Evolutionary conservation across 2,113 vertebrate species (phyloP), one percentile per base, ranked within the genome.

Genomic region (Gracilinanus agilis): DNA sequence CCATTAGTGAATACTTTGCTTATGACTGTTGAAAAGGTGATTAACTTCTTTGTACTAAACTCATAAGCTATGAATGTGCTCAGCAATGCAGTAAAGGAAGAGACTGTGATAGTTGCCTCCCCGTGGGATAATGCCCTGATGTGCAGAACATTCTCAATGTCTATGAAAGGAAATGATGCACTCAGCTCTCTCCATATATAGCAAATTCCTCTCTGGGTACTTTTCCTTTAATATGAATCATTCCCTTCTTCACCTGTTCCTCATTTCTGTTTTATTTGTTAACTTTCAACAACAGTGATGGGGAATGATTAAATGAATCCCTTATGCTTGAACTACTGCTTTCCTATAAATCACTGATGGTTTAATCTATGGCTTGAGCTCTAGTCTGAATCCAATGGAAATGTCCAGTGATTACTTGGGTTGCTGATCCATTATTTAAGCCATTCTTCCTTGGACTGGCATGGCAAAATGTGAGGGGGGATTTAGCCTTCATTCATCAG

Each of bases 1-100:
- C 34, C 34, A 40, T 83, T 27, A 95, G 90, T 53, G 29, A 92
- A 90, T 89, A 92, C 24, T 90, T 89, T 95, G 40, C 54, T 92
- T 93, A 89, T 0, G 89, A 44, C 83, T 67, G 23, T 88, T 44
- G 24, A 89, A 95, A 88, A 21, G 54, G 8, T 3, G 1, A 90
- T 92, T 54, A 83, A 0, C 61, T 96, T n/a, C 53, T 24, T 34
- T 53, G 92, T 88, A 55, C n/a, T 25, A 6, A 21, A 3, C n/a
- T 83, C 2, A 40, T 27, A 54, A 53, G 44, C 40, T 27, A 83
- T 13, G 49, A 44, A 90, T 53, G 7, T 58, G 34, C 54, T 96
- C 49, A 92, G 89, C 24, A n/a, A 90, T 9, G 53, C n/a, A 67
- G 67, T 9, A 90, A 88, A 40, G 67, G n/a, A 83, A 83, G 67